These are phyloP conservation scores for Merluccius polli DNA, from an alignment of 2,797 vertebrate genomes.

Conservation along the genomic window DNA sequence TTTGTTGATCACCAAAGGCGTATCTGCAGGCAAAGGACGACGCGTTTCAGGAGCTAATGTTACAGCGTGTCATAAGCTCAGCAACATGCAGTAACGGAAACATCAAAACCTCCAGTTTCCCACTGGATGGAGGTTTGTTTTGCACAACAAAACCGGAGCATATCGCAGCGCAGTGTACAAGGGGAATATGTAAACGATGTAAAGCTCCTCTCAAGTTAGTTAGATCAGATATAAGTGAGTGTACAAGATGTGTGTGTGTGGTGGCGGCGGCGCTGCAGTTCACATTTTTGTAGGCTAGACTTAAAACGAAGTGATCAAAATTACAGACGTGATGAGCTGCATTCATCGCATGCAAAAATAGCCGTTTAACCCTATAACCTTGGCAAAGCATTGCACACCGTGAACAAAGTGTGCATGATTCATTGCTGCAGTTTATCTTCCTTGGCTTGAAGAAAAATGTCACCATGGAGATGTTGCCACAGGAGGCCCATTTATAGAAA, in stretches of 20 bases:
- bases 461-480: too few relatives aligned
- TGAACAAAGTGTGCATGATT: too few relatives aligned
- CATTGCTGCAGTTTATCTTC: too few relatives aligned
- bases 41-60: constrained; percentile 46
- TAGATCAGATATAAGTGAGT: constrained; percentile 28
- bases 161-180: constrained; percentile 54
- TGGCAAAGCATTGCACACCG: too few relatives aligned
- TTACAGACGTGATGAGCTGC: too few relatives aligned
- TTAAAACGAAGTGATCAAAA: too few relatives aligned
- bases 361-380: too few relatives aligned
- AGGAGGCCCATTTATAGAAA: too few relatives aligned
- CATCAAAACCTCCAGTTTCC: constrained; percentile 57
- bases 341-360: too few relatives aligned
- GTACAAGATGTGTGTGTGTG: not conserved
- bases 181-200: constrained; percentile 54
- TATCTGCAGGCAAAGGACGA: constrained; percentile 69
- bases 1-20: constrained; percentile 64
- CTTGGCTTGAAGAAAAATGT: too few relatives aligned
- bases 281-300: too few relatives aligned
- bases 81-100: constrained; percentile 61
- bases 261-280: not conserved
- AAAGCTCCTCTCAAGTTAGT: constrained; percentile 50
- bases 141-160: constrained; percentile 59
- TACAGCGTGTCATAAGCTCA: constrained; percentile 12
- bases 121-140: constrained; percentile 46